These are phyloP conservation scores for Stegodyphus mimosarum DNA, from an alignment of 1,140 invertebrate genomes.

Conservation along the genomic window DNA sequence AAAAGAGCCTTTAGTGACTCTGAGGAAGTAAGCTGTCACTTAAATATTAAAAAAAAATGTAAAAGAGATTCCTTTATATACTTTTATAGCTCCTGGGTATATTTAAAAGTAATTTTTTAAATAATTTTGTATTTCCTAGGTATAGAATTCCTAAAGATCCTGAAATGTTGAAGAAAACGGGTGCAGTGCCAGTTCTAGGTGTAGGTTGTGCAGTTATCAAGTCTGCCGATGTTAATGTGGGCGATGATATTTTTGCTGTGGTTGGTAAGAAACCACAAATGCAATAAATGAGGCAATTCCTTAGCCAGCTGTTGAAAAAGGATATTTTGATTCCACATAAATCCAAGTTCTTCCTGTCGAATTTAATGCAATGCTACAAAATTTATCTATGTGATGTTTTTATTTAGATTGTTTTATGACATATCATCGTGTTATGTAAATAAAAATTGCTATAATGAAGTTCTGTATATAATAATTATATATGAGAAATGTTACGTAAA, in stretches of 20 bases:
- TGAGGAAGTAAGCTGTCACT: slow-evolving; percentile 10
- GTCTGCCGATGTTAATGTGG: not conserved
- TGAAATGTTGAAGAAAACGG: not conserved
- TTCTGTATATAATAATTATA: no score
- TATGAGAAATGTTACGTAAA: no score
- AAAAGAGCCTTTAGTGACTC: slow-evolving; percentile 18
- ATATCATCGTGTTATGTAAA: no score
- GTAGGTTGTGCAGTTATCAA: not conserved
- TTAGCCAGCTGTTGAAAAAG: no score
- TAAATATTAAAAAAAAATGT: not conserved
- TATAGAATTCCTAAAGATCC: not conserved
- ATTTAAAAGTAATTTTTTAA: not conserved
- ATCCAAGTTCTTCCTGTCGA: no score
- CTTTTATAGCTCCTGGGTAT: not conserved
- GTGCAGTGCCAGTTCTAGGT: not conserved
- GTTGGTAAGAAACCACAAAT: not conserved
- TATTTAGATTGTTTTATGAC: no score
- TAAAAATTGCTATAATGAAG: no score
- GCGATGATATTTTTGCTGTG: not conserved
- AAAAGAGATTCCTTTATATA: not conserved
- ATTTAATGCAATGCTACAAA: no score
- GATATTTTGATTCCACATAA: no score
- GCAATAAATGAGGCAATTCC: not conserved
- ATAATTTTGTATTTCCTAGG: not conserved
- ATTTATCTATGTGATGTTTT: no score